Base-by-base conservation (phyloP, 2,113 vertebrate species). In the Chaetops frenatus region DNA sequence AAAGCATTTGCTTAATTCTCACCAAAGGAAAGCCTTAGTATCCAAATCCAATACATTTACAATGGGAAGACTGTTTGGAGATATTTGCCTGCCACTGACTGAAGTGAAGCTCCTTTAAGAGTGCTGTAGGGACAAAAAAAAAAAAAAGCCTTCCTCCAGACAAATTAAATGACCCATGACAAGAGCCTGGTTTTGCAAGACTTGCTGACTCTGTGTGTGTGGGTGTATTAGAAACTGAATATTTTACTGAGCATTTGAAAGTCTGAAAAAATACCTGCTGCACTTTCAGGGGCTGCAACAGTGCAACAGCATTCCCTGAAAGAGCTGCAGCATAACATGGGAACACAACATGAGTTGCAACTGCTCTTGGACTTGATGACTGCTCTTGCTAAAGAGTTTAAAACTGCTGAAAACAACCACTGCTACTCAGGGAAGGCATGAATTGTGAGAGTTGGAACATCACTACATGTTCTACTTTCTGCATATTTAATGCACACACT, bases 61-160 rank as follows among this genome's bases (percentile, higher is more conserved):
- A 97, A 94, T 51, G 86, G 66, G 62, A 97, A 97, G 90, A 66
- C 82, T 98, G 95, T 97, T 96, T 95, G 90, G 97, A 96, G 92
- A 96, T 81, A 56, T n/a, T 79, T 91, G 66, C 94, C 64, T 83
- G 77, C 71, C 82, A 62, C 44, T 90, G 90, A 95, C 45, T 92
- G 84, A 95, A 97, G 78, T 92, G 91, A 95, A 97, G 73, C 66
- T 90, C 50, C 82, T 92, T 92, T 81, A 96, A 95, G 72, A 66
- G 57, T 74, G 36, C 53, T 93, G 57, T 42, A 64, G 76, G 40
- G 25, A 54, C 9, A 5, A 23, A 18, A 48, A 28, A 27, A 31
- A 67, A 78, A 42, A 72, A 3, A 31, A 42, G 22, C 23, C 53
- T 72, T 69, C 4, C 6, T 78, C 90, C 77, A 94, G 66, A 88